Conservation (phyloP, 2,797 vertebrate genomes). For the Aeoliscus strigatus region DNA sequence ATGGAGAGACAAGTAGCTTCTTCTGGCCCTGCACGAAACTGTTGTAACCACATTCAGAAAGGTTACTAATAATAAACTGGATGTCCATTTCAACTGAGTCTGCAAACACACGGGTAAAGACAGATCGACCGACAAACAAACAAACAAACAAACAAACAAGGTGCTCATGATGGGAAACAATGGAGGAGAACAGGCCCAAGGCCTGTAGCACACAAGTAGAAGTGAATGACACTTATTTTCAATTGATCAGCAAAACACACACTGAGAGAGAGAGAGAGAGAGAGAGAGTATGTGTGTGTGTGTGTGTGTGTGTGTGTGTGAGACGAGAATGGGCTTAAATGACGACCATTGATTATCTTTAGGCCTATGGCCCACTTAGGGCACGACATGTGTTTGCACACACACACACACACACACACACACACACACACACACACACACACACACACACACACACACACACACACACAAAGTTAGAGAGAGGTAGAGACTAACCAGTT, state of each 20-base stretch:
- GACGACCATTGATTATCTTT: conserved; percentile 71
- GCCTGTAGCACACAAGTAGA: conserved; percentile 44
- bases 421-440: conserved; percentile 10
- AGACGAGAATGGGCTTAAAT: conserved; percentile 70
- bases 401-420: conserved; percentile 40
- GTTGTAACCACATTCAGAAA: conserved; percentile 56
- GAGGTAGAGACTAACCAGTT: neutral
- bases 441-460: conserved; percentile 15
- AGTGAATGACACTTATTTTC: conserved; percentile 68
- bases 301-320: conserved; percentile 28
- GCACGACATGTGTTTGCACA: conserved; percentile 62
- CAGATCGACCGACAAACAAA: conserved; percentile 9
- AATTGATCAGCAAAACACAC: conserved; percentile 69
- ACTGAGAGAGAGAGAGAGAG: conserved; percentile 24
- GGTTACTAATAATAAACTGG: conserved; percentile 74
- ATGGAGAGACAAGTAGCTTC: conserved; percentile 59
- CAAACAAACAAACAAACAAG: conserved; percentile 32
- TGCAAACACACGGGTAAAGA: conserved; percentile 29
- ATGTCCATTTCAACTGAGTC: conserved; percentile 63
- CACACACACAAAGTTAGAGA: conserved; percentile 10
- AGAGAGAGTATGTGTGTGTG: conserved; percentile 14
- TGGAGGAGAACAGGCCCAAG: conserved; percentile 10
- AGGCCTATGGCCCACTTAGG: conserved; percentile 71
- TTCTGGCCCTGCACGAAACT: conserved; percentile 67
- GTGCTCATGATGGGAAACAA: conserved; percentile 18